phyloP scores from a whole-genome alignment of 2,888 invertebrate genomes.

The Syrista parreyssii region DNA sequence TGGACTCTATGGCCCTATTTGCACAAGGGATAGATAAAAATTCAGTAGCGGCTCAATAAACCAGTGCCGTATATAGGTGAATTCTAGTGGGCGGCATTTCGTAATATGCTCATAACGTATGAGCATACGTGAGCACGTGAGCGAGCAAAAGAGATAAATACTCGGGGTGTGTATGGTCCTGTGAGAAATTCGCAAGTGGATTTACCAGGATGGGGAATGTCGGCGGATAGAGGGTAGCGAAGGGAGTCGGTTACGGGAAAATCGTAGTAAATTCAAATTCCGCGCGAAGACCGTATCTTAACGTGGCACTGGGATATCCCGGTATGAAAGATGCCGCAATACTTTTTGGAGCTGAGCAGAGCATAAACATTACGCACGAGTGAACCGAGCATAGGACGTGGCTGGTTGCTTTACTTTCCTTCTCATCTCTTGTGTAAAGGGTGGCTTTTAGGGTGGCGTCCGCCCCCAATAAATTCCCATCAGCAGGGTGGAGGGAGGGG shows the following conservation, averaged over 20 bases:
- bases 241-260: background rate
- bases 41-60: conserved; percentile 56
- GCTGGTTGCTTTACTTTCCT: conserved; percentile 21
- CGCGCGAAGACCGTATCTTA: background rate
- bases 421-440: conserved; percentile 19
- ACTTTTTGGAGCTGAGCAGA: conserved; percentile 20
- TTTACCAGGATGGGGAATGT: background rate
- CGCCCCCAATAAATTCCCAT: conserved; percentile 61
- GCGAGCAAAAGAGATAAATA: conserved; percentile 24
- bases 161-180: conserved; percentile 3
- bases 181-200: background rate
- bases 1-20: conserved; percentile 45
- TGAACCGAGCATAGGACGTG: conserved; percentile 8
- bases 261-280: background rate
- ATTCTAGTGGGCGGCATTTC: background rate
- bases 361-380: conserved; percentile 32
- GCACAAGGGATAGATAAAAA: conserved; percentile 58
- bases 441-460: conserved; percentile 50
- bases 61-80: conserved; percentile 26
- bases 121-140: background rate
- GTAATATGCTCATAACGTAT: background rate
- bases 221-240: conserved; percentile 3
- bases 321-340: conserved; percentile 9
- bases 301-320: background rate
- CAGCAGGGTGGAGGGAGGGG: conserved; percentile 26